Conservation (phyloP, 2,113 vertebrate genomes). For the Corythaixoides concolor region DNA sequence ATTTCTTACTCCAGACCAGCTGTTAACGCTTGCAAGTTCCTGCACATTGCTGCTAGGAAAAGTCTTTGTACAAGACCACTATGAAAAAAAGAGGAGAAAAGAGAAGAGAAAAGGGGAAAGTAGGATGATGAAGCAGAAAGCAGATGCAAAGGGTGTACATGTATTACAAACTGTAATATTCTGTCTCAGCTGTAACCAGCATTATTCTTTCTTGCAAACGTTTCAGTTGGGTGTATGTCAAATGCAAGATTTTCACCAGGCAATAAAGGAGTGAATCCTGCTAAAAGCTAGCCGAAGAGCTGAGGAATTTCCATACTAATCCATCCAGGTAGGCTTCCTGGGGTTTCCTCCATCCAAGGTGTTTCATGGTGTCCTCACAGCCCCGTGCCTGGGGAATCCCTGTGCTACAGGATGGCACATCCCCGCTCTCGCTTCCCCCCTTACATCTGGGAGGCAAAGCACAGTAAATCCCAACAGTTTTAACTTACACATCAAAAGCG, state of each 20-base stretch:
- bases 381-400: conserved; percentile 35
- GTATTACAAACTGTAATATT: background rate
- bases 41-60: background rate
- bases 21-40: background rate
- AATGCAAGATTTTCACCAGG: background rate
- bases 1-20: background rate
- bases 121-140: background rate
- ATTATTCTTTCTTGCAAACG: background rate
- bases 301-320: conserved; percentile 7
- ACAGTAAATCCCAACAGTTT: background rate
- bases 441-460: background rate
- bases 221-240: background rate
- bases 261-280: conserved; percentile 8
- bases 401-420: background rate
- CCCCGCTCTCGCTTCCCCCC: background rate
- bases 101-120: background rate
- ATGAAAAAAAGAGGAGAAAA: background rate
- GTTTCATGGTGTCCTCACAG: conserved; percentile 48
- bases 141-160: fast-evolving
- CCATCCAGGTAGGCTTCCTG: conserved; percentile 17
- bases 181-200: background rate
- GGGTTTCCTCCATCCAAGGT: conserved; percentile 32
- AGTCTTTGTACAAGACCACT: background rate
- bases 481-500: background rate
- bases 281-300: background rate